phyloP scores from a whole-genome alignment of 2,797 vertebrate species.

The Linurgus olivaceus region DNA sequence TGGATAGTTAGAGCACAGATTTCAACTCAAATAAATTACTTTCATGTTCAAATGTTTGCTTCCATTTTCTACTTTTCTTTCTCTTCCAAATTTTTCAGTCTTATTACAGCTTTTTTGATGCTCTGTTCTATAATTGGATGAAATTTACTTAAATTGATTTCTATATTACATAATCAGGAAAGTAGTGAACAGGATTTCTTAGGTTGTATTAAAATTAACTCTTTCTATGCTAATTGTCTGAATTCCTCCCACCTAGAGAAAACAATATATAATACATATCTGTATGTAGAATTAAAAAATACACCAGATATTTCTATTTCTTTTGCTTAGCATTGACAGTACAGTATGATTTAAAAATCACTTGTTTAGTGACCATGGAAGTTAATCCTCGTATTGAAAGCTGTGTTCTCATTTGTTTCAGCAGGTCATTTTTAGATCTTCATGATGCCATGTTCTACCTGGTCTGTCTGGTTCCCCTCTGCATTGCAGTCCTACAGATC shows the following conservation, averaged over 20 bases:
- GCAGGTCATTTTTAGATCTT: slow-evolving; percentile 79
- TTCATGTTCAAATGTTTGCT: neutral
- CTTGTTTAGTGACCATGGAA: neutral
- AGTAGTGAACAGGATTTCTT: neutral
- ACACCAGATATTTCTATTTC: neutral
- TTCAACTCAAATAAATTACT: neutral
- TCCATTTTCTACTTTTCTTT: neutral
- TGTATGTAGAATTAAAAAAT: neutral
- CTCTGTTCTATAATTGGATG: neutral
- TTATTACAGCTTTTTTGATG: neutral
- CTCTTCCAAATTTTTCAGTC: neutral
- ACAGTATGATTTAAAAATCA: neutral
- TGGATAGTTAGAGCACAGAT: neutral
- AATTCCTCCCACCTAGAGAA: neutral
- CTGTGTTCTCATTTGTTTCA: neutral
- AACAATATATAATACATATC: neutral
- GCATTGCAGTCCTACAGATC: slow-evolving; percentile 78
- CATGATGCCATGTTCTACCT: slow-evolving; percentile 85
- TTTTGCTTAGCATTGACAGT: neutral
- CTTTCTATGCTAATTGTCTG: neutral
- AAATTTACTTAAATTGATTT: neutral
- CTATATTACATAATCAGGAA: neutral
- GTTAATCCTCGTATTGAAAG: neutral
- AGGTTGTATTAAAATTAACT: neutral
- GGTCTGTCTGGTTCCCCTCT: slow-evolving; percentile 85